phyloP scores from a whole-genome alignment of 2,113 vertebrate species.

The Erythrolamprus reginae region DNA sequence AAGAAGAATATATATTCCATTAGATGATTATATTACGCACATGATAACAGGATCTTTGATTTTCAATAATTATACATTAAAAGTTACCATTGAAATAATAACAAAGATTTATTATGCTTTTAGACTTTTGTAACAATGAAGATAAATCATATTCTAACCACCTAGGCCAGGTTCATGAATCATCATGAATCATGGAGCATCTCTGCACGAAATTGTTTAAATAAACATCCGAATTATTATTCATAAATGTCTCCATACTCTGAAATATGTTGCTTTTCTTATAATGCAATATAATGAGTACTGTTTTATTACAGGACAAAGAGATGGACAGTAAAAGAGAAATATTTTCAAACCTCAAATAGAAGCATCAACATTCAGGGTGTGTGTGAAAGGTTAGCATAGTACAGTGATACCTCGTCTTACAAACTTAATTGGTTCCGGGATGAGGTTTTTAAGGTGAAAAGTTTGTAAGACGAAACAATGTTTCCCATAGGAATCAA shows the following conservation, averaged over 20 bases:
- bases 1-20: background rate
- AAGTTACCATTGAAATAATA: background rate
- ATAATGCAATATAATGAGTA: background rate
- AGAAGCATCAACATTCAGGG: conserved; percentile 28
- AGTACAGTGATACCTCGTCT: too few relatives aligned
- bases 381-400: conserved; percentile 60
- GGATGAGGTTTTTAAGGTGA: too few relatives aligned
- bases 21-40: background rate
- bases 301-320: background rate
- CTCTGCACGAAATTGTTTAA: background rate
- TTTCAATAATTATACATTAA: background rate
- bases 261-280: background rate
- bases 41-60: background rate
- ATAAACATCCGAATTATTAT: conserved; percentile 5
- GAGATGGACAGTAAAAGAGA: background rate
- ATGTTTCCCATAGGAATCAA: too few relatives aligned
- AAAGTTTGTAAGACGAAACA: too few relatives aligned
- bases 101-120: background rate
- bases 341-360: background rate
- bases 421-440: too few relatives aligned
- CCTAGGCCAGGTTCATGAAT: background rate
- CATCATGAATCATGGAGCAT: background rate
- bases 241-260: conserved; percentile 1
- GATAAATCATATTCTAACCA: background rate
- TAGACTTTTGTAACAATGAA: background rate